Percentiles rank a stretch among this genome's conserved stretches.
Conservation (phyloP, 1,140 invertebrate species). For the Lordiphosa collinella region DNA sequence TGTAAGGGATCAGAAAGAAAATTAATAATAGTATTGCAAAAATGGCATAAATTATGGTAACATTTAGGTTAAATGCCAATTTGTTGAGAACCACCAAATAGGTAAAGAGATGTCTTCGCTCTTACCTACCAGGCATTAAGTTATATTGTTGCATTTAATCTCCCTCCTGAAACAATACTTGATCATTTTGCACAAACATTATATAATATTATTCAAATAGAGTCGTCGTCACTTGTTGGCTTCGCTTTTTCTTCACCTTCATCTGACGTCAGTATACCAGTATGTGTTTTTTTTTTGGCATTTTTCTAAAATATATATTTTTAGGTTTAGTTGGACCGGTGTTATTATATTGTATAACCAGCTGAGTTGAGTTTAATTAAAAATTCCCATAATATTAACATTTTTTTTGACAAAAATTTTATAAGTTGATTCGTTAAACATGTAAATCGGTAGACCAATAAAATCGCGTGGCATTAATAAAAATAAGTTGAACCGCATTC, state of each 20-base stretch:
- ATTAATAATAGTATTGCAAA: too few relatives aligned
- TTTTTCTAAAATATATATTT: not conserved
- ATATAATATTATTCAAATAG: too few relatives aligned
- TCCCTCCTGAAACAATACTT: too few relatives aligned
- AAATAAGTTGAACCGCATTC: not conserved
- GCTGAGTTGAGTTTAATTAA: conserved; percentile 1
- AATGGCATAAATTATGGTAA: too few relatives aligned
- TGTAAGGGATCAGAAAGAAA: conserved; percentile 8
- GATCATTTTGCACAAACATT: too few relatives aligned
- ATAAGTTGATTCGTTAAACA: conserved; percentile 16
- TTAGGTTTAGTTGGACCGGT: conserved; percentile 1
- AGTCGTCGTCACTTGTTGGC: not conserved
- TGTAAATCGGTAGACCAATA: conserved; percentile 23
- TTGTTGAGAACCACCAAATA: too few relatives aligned
- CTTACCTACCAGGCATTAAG: too few relatives aligned
- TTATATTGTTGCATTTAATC: too few relatives aligned
- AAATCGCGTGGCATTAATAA: conserved; percentile 3
- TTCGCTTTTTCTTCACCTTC: conserved; percentile 9
- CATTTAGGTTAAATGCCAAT: too few relatives aligned
- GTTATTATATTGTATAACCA: conserved; percentile 1
- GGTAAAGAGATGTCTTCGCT: too few relatives aligned
- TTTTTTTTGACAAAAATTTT: conserved; percentile 2
- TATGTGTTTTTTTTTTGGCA: not conserved
- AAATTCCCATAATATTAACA: conserved; percentile 5
- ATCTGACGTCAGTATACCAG: too few relatives aligned